Percentiles rank a stretch among this genome's conserved stretches.
Conservation (phyloP, 2,113 vertebrate genomes). For the Ameiurus melas region DNA sequence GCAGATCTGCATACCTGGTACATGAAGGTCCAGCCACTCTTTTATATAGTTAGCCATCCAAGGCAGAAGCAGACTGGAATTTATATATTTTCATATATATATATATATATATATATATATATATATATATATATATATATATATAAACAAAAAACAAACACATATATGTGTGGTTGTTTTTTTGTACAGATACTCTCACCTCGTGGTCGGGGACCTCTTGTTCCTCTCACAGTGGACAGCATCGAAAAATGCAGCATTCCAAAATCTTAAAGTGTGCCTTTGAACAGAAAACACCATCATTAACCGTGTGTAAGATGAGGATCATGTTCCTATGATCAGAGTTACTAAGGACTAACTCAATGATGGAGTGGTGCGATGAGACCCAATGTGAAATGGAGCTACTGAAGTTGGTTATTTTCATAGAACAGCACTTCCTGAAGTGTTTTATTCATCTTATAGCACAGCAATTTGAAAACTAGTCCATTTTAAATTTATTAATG, state of each 20-base stretch:
- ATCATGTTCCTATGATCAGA: not conserved
- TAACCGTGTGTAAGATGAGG: not conserved
- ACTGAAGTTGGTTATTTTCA: not conserved
- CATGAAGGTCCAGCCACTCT: not conserved
- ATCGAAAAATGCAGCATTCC: constrained; percentile 97
- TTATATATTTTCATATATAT: too few relatives aligned
- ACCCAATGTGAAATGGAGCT: not conserved
- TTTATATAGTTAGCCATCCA: not conserved
- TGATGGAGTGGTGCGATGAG: not conserved
- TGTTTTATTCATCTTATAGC: not conserved
- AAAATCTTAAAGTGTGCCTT: constrained; percentile 94
- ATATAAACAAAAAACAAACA: too few relatives aligned
- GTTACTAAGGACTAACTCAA: not conserved
- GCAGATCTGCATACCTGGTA: not conserved
- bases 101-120: too few relatives aligned
- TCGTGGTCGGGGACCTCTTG: constrained; percentile 93
- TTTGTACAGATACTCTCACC: constrained; percentile 70
- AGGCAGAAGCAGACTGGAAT: not conserved
- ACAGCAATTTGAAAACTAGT: not conserved
- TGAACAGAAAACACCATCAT: not conserved
- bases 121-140: too few relatives aligned
- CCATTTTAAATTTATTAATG: not conserved
- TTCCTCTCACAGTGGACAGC: constrained; percentile 95
- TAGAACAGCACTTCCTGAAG: not conserved
- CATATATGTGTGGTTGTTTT: too few relatives aligned